Evolutionary conservation across 2,888 invertebrate genomes (phyloP).

Genomic region (Spodoptera littoralis): DNA sequence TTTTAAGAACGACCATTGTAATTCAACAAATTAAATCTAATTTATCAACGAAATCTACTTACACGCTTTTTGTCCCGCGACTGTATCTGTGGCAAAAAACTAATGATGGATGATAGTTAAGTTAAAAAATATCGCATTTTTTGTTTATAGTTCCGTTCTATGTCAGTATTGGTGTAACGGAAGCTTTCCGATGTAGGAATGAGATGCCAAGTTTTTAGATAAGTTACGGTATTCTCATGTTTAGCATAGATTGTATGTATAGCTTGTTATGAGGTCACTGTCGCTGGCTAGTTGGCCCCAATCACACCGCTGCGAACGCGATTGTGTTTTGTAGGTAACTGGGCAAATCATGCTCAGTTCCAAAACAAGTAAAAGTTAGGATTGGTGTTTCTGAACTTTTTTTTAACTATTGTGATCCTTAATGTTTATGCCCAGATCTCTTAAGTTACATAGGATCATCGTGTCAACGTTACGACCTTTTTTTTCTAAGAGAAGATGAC

Average conservation of each 20-base stretch:
- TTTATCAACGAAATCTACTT: background rate
- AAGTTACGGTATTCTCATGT: constrained; percentile 76
- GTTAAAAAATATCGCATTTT: constrained; percentile 4
- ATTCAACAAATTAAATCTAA: no score
- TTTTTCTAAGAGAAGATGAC: no score
- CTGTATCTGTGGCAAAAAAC: background rate
- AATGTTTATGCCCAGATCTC: no score
- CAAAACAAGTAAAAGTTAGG: no score
- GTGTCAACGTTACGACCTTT: no score
- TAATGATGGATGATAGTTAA: background rate
- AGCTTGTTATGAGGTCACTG: constrained; percentile 68
- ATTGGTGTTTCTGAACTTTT: no score
- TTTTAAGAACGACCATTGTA: no score
- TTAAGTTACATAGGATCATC: no score
- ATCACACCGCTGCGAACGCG: constrained; percentile 61
- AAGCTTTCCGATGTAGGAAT: constrained; percentile 38
- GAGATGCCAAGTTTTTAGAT: constrained; percentile 57
- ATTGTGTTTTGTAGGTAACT: background rate
- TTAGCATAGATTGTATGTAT: constrained; percentile 53
- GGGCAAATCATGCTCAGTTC: background rate
- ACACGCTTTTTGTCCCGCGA: background rate
- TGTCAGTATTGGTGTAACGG: constrained; percentile 35
- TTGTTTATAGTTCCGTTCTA: constrained; percentile 22
- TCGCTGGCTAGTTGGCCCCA: constrained; percentile 45
- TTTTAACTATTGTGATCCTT: no score